Percentiles rank a stretch among this genome's conserved stretches.
Evolutionary conservation across 2,113 vertebrate genomes (phyloP).

Genomic region (Ciconia boyciana): DNA sequence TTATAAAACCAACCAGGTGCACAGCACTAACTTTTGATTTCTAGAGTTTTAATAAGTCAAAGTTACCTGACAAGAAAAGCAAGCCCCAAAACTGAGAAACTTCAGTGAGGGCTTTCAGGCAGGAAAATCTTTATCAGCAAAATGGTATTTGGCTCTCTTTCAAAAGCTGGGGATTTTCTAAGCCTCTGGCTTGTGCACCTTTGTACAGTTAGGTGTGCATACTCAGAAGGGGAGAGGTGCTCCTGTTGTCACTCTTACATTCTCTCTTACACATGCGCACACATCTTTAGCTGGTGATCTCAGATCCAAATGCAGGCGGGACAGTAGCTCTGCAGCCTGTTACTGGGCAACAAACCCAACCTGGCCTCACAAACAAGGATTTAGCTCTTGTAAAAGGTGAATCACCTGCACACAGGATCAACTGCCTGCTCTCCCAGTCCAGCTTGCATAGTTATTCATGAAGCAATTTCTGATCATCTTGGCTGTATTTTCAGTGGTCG

Average conservation of each 20-base stretch:
- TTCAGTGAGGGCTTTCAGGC: not conserved
- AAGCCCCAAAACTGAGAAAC: not conserved
- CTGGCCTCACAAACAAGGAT: not conserved
- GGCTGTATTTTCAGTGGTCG: slow-evolving; percentile 27
- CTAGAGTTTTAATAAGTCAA: not conserved
- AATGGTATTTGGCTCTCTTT: not conserved
- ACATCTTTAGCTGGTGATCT: fast-evolving
- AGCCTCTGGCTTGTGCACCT: not conserved
- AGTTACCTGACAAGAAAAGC: slow-evolving; percentile 17
- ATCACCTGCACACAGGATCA: not conserved
- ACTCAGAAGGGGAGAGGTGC: not conserved
- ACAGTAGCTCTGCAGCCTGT: not conserved
- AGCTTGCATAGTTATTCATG: slow-evolving; percentile 38
- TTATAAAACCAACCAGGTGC: not conserved
- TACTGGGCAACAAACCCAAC: not conserved
- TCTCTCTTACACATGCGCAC: not conserved
- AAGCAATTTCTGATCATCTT: slow-evolving; percentile 56
- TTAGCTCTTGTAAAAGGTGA: not conserved
- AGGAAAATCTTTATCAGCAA: slow-evolving; percentile 42
- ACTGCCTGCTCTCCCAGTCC: not conserved
- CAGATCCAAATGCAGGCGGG: not conserved
- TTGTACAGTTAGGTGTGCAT: not conserved
- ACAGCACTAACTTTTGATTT: not conserved
- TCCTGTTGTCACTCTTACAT: not conserved
- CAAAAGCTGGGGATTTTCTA: not conserved